These are phyloP conservation scores for Oasisia sp. DNA, from an alignment of 2,888 invertebrate genomes.

Conservation along the genomic window DNA sequence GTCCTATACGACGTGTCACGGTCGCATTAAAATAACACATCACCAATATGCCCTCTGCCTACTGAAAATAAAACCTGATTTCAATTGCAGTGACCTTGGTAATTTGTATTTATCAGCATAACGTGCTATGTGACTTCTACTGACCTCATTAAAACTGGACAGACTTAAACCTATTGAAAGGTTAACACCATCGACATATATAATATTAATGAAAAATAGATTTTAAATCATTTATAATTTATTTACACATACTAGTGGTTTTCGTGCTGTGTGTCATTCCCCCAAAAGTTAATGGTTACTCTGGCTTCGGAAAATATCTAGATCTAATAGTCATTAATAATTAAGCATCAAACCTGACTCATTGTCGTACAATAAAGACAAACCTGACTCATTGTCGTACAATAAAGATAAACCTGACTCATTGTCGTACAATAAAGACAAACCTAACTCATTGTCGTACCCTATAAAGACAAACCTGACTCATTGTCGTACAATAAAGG, in stretches of 20 bases:
- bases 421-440: too few relatives aligned
- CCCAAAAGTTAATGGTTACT: too few relatives aligned
- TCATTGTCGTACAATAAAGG: background rate
- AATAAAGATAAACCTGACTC: background rate
- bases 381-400: too few relatives aligned
- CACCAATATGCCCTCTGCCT: background rate
- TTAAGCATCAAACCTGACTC: background rate
- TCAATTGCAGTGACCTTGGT: background rate
- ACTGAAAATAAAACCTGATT: background rate
- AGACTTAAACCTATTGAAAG: background rate
- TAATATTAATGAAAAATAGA: background rate
- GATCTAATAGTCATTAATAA: background rate
- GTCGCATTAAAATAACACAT: background rate
- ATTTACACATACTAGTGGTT: background rate
- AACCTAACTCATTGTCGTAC: background rate
- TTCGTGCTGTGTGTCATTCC: background rate
- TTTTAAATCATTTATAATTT: background rate
- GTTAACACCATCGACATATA: background rate
- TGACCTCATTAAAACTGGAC: background rate
- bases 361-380: too few relatives aligned
- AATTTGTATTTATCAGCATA: background rate
- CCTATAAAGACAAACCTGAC: too few relatives aligned
- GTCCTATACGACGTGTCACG: too few relatives aligned
- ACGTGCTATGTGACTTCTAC: background rate
- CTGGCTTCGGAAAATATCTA: background rate